phyloP scores from a whole-genome alignment of 2,888 invertebrate species.

The Megastigmus dorsalis region DNA sequence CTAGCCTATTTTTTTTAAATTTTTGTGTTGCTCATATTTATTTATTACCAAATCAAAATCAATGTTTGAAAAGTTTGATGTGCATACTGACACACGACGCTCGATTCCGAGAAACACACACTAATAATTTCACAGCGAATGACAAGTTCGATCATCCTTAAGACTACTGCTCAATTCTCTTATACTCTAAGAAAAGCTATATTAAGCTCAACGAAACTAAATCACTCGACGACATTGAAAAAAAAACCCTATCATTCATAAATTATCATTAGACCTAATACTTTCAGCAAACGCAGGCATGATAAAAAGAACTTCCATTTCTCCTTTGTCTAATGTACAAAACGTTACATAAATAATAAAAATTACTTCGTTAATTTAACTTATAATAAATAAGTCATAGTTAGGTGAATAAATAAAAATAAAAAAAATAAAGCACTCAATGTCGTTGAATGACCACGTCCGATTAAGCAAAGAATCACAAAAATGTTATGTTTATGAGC shows the following conservation, averaged over 20 bases:
- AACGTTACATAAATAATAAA: slow-evolving; percentile 20
- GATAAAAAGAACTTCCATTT: background rate
- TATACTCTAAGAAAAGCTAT: slow-evolving; percentile 55
- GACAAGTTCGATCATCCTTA: slow-evolving; percentile 67
- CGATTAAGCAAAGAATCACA: slow-evolving; percentile 31
- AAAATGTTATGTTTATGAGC: slow-evolving; percentile 33
- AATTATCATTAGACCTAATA: slow-evolving; percentile 27
- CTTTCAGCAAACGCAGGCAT: background rate
- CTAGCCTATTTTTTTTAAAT: slow-evolving; percentile 49
- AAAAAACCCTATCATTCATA: background rate
- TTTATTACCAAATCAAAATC: slow-evolving; percentile 29
- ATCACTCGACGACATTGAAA: slow-evolving; percentile 14
- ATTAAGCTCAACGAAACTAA: slow-evolving; percentile 3
- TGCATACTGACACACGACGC: slow-evolving; percentile 25
- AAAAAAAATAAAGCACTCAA: slow-evolving; percentile 19
- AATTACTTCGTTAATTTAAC: slow-evolving; percentile 14
- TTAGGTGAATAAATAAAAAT: slow-evolving; percentile 13
- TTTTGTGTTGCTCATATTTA: slow-evolving; percentile 41
- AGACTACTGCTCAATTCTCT: slow-evolving; percentile 41
- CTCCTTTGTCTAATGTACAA: slow-evolving; percentile 17
- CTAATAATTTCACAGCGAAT: slow-evolving; percentile 64
- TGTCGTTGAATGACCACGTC: slow-evolving; percentile 20
- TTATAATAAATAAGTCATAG: slow-evolving; percentile 35
- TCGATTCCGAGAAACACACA: slow-evolving; percentile 52
- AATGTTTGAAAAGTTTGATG: slow-evolving; percentile 23